Conservation (phyloP, 2,888 invertebrate genomes). For the Drosophila diplacantha region DNA sequence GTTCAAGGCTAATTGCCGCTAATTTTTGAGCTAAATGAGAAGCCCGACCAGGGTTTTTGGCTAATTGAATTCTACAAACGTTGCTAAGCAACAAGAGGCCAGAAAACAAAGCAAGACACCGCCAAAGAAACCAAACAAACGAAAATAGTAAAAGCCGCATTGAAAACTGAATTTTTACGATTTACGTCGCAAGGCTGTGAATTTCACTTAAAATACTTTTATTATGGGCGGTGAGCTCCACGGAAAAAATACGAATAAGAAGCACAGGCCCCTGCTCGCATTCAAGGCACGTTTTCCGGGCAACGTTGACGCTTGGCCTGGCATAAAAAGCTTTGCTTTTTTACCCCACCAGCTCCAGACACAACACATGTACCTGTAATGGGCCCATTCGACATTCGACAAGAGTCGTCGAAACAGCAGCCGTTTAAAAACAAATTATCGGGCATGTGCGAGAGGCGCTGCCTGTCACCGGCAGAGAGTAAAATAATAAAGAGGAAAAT, state of each 20-base stretch:
- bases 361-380: conserved; percentile 55
- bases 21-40: not conserved
- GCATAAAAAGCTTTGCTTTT: conserved; percentile 49
- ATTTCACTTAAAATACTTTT: conserved; percentile 70
- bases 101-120: conserved; percentile 25
- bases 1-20: not conserved
- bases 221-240: conserved; percentile 55
- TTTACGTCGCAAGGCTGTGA: conserved; percentile 65
- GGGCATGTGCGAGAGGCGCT: conserved; percentile 56
- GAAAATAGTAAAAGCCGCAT: conserved; percentile 44
- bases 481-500: conserved; percentile 30
- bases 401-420: conserved; percentile 43
- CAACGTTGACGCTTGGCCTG: conserved; percentile 65
- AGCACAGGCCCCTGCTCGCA: conserved; percentile 47
- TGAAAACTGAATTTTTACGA: conserved; percentile 68
- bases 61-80: conserved; percentile 64
- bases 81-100: conserved; percentile 42
- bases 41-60: not conserved
- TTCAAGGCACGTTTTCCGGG: conserved; percentile 62
- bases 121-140: conserved; percentile 30
- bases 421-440: conserved; percentile 72
- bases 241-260: conserved; percentile 15
- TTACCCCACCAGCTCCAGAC: conserved; percentile 29
- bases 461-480: conserved; percentile 61
- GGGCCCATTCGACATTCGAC: conserved; percentile 56